Evolutionary conservation across 2,888 invertebrate species (phyloP), one percentile per base, ranked within the genome.

Genomic region (Pterostichus niger): DNA sequence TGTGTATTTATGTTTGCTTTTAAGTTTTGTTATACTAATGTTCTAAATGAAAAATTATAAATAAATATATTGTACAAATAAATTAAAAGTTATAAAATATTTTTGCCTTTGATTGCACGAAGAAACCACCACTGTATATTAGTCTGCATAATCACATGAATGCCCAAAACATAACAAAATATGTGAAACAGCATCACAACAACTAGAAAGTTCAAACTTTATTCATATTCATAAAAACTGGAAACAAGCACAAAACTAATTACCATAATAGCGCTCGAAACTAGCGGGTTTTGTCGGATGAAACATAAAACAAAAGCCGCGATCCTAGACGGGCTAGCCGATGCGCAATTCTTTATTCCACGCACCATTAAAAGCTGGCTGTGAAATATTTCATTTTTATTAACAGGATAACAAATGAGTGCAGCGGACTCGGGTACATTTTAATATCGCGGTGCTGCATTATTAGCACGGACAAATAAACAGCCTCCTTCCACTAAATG

Each of bases 381-480:
- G 75, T 59, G 75, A 82, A 33, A 82, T 82, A 82, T 82, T 82
- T 75, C 82, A 82, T 82, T 75, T 82, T 82, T 82, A 82, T 82
- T 73, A 82, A 75, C 56, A 44, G 61, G 61, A 82, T 82, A 75
- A 82, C 75, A 82, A 82, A 82, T 82, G 75, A 82, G 82, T 44
- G 33, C 40, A 64, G 46, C 82, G 59, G 59, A 61, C 52, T 82
- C 24, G 33, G 80, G 13, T 75, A 82, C 73, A 82, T 82, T 82
- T 82, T 82, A 82, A 75, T 82, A 82, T 68, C 75, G 61, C 13
- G 59, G 35, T 54, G 56, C 46, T 56, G 75, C 75, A 82, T 82
- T 82, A 82, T 75, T 73, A 82, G 82, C 31, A 49, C 73, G 71
- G 68, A 68, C 68, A 80, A 73, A 82, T 82, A 82, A 82, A 82